Evolutionary conservation across 2,888 invertebrate genomes (phyloP), one percentile per base, ranked within the genome.

Genomic region (Meloe dianella): DNA sequence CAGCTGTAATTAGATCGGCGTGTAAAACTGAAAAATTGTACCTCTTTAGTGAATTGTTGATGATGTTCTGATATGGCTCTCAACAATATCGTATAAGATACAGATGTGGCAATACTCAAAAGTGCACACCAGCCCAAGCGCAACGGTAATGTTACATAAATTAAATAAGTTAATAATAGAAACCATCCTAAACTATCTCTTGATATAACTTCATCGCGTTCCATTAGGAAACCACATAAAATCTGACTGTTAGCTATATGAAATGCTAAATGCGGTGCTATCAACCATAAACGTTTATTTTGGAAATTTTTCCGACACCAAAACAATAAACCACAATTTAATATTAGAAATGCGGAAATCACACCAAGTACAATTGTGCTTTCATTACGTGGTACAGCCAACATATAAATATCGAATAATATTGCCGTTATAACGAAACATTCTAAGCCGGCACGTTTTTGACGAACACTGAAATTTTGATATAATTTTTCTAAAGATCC

Each of bases 101-200:
- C 85, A 73, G 88, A 89, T 14, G 90, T 89, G 64, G 86, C 87
- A 22, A 88, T 75, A 58, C 89, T 89, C 68, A 91, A 83, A 59
- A 89, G 83, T 51, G 87, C 85, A 76, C 90, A 89, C 70, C 88
- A 88, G 56, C 89, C 85, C 51, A 92, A 82, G 63, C 91, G 86
- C 66, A 93, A 84, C 0, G 93, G 93, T 73, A 93, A 82, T 17
- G 92, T 90, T 64, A 92, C 91, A 81, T 91, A 92, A 60, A 91
- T 87, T 60, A 92, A 85, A 80, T 92, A 93, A 76, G 91, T 89
- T 75, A 92, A 83, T 60, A 93, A 85, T 67, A 93, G 84, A 29
- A 89, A 87, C 92, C 92, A 92, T 32, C 91, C 91, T 20, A 92
- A 85, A 64, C 88, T 87, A 78, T 92, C 90, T 68, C 91, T 86